Evolutionary conservation across 2,797 vertebrate species (phyloP), one percentile per base, ranked within the genome.

Genomic region (Catamblyrhynchus diadema): DNA sequence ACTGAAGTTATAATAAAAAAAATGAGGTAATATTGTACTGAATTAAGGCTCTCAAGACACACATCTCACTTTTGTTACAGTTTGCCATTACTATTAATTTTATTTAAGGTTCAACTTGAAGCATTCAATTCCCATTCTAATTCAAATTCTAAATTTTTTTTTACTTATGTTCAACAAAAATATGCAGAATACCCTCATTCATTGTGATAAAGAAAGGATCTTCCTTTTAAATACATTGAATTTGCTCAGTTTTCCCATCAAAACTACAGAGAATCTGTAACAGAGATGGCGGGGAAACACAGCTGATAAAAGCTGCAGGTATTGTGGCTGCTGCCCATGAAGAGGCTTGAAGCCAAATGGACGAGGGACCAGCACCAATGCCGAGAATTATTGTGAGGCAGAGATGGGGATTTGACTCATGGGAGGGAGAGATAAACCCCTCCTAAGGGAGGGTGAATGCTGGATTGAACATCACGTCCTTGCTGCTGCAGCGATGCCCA

Each of bases 31-130:
- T 60, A 41, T 6, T 78, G 24, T 56, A 20, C 15, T 85, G 47
- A 79, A 69, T 88, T 75, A 92, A 87, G 24, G n/a, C 83, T 90
- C 72, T 32, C 1, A 32, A 86, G 86, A 81, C n/a, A 67, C 14
- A 37, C 6, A 18, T 72, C 41, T 89, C 85, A 81, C 54, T 90
- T 90, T 71, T 6, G 12, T 80, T 87, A 42, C 14, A 65, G 47
- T 89, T 93, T 93, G 90, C 35, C 4, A 20, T 60, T 33, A 80
- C n/a, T 75, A 66, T 60, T 94, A 81, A 82, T 92, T 94, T 86
- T 93, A 93, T 80, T 92, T 95, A 94, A 96, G 62, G 53, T n/a
- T 84, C 66, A 70, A 45, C 51, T 80, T 62, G 42, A 70, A 90
- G 54, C 95, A 80, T 32, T 95, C 57, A 91, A 80, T 93, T 89